phyloP scores from a whole-genome alignment of 2,797 vertebrate genomes.

The Crocidura indochinensis region DNA sequence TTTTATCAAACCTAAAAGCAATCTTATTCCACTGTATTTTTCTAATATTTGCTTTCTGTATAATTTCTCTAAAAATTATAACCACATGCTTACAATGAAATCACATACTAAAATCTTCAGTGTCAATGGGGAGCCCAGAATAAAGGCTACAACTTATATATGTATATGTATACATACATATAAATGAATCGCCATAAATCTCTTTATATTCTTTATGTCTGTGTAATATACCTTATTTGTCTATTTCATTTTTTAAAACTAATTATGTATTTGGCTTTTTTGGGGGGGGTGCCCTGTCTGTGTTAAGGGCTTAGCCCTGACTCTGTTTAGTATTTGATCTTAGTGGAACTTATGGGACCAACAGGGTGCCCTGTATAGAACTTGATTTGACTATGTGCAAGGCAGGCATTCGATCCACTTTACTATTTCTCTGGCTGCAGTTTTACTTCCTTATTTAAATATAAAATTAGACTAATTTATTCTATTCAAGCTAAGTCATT shows the following conservation, averaged over 20 bases:
- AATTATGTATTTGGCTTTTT: no score
- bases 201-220: not conserved
- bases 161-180: no score
- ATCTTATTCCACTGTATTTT: slow-evolving; percentile 67
- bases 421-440: not conserved
- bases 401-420: no score
- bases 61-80: slow-evolving; percentile 71
- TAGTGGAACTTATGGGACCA: no score
- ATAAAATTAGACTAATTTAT: not conserved
- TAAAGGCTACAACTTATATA: slow-evolving; percentile 4
- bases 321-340: no score
- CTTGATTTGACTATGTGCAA: no score
- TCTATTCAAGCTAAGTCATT: not conserved
- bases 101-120: slow-evolving; percentile 29
- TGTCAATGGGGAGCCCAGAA: slow-evolving; percentile 41
- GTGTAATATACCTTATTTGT: not conserved
- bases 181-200: no score
- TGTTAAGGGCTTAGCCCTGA: no score
- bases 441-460: slow-evolving; percentile 61
- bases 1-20: slow-evolving; percentile 73
- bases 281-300: no score
- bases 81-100: slow-evolving; percentile 62
- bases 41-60: slow-evolving; percentile 68
- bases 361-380: no score
- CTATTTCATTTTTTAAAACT: not conserved